A percentile compares a stretch with the other conserved stretches of the same genome.
phyloP scores from a whole-genome alignment of 2,888 invertebrate genomes.

The Polymixis flavicincta region DNA sequence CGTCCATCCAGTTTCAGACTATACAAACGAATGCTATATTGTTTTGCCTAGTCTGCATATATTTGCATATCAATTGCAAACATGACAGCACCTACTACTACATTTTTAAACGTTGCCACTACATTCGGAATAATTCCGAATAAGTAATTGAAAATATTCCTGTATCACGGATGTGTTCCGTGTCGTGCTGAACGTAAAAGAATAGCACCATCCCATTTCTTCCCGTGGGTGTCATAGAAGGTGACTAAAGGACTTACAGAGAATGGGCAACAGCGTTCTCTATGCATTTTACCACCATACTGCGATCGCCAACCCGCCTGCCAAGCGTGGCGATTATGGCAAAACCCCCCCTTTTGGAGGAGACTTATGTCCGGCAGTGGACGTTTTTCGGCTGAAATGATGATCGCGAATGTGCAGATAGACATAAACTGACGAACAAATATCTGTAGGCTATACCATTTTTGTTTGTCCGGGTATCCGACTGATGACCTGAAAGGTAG shows the following conservation, averaged over 20 bases:
- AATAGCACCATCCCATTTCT: too few species aligned
- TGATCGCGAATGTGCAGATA: background rate
- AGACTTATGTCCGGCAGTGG: too few species aligned
- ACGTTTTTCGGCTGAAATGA: too few species aligned
- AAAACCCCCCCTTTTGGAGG: too few species aligned
- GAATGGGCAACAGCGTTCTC: too few species aligned
- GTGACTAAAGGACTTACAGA: too few species aligned
- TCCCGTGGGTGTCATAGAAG: too few species aligned
- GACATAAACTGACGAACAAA: background rate
- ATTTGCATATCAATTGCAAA: conserved; percentile 45
- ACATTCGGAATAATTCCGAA: background rate
- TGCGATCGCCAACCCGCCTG: too few species aligned
- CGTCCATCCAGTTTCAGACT: conserved; percentile 42
- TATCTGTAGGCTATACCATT: background rate
- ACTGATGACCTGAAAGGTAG: background rate
- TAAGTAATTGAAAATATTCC: conserved; percentile 8
- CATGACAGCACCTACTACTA: conserved; percentile 17
- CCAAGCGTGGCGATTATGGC: too few species aligned
- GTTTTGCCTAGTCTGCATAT: conserved; percentile 42
- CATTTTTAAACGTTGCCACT: conserved; percentile 16
- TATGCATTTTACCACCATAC: too few species aligned
- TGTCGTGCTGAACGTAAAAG: too few species aligned
- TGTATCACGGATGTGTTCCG: background rate
- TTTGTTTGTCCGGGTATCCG: background rate
- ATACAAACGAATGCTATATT: conserved; percentile 47